Evolutionary conservation across 2,888 invertebrate genomes (phyloP), one percentile per base, ranked within the genome.

Genomic region (Amblyjoppa fuscipennis): DNA sequence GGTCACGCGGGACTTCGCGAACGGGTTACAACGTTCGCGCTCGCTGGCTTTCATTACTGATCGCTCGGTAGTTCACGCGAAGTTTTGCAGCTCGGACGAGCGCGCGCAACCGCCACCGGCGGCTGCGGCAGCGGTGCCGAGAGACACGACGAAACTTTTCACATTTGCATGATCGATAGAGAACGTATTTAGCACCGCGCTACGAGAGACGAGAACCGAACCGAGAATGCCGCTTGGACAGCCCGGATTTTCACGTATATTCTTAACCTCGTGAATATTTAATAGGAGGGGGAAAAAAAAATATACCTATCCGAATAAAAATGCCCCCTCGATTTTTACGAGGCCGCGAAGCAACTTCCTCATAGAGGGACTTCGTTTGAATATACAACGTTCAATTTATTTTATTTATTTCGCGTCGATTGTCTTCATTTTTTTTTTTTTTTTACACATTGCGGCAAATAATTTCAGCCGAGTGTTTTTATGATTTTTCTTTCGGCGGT

Each of bases 151-250:
- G 68, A 84, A 86, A 85, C 85, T 83, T 85, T 83, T 85, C 76
- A 66, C 83, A 84, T 87, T 87, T 86, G 83, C 87, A 87, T 87
- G 82, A 87, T 88, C 83, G 86, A 85, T 83, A 78, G 87, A 84
- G 84, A 88, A 85, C 85, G 82, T 82, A 88, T 85, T 87, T 82
- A 82, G 81, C 56, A 28, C 45, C 69, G 69, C 41, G 16, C 16
- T 16, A 34, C 28, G 66, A 49, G 51, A 25, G 64, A n/a, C 41
- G 9, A 38, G 20, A 25, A 49, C 61, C 49, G 45, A 78, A 49
- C 73, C 68, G 68, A 68, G 78, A 75, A 70, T 68, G 53, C 75
- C 74, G 53, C 64, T 76, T 59, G 45, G 66, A 71, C 66, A 34
- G 53, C 31, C 11, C 28, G 71, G 56, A 81, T 78, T 81, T 77